A percentile compares a stretch with the other conserved stretches of the same genome.
Conservation (phyloP, 2,888 invertebrate genomes). For the Xiphydria camelus region DNA sequence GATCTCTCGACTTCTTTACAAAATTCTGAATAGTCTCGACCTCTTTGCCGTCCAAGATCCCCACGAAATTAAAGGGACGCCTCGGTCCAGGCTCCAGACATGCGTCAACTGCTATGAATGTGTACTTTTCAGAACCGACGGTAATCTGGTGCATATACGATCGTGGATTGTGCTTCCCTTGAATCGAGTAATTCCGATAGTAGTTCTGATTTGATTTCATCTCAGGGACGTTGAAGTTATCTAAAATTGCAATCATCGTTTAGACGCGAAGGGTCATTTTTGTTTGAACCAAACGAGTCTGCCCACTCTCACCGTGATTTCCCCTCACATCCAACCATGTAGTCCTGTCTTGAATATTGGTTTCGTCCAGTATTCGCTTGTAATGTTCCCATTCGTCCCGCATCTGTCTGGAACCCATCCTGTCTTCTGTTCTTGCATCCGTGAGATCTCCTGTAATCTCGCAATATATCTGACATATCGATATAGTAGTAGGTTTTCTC, state of each 20-base stretch:
- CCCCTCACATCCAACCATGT: conserved; percentile 89
- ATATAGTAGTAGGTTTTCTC: no score
- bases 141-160: conserved; percentile 73
- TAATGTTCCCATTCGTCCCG: conserved; percentile 84
- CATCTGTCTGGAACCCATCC: conserved; percentile 80
- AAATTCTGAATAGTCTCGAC: conserved; percentile 64
- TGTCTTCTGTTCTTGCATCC: conserved; percentile 80
- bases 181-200: conserved; percentile 77
- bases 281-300: conserved; percentile 1
- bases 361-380: conserved; percentile 68
- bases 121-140: conserved; percentile 65
- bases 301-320: conserved; percentile 75
- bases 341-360: conserved; percentile 69
- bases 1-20: conserved; percentile 61
- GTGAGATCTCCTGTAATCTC: conserved; percentile 76
- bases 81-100: conserved; percentile 84
- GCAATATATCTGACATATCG: no score
- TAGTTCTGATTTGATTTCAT: conserved; percentile 73
- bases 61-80: conserved; percentile 90
- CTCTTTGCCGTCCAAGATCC: conserved; percentile 67
- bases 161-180: conserved; percentile 69
- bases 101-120: conserved; percentile 87
- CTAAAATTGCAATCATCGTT: conserved; percentile 61
- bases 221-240: conserved; percentile 83
- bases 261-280: background rate